These are phyloP conservation scores for Apotomis betuletana DNA, from an alignment of 2,888 invertebrate species.

Conservation along the genomic window DNA sequence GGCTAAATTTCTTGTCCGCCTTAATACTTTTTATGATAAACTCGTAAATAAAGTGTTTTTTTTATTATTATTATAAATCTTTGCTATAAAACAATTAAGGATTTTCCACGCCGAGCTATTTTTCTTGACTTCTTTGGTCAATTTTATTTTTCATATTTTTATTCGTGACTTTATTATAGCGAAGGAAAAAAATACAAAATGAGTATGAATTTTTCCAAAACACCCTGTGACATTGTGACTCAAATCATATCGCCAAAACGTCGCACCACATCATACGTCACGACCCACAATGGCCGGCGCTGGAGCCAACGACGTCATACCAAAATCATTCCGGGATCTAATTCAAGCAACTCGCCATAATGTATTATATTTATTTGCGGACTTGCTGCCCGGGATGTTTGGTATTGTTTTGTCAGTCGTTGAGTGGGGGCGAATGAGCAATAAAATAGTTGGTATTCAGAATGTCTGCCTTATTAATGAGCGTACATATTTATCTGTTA, in stretches of 20 bases:
- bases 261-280: conserved; percentile 49
- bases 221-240: conserved; percentile 43
- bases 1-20: too few species aligned
- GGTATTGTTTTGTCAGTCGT: conserved; percentile 4
- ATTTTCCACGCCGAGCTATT: too few species aligned
- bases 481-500: background rate
- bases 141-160: too few species aligned
- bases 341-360: conserved; percentile 32
- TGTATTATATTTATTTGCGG: conserved; percentile 38
- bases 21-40: too few species aligned
- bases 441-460: background rate
- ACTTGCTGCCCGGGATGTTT: conserved; percentile 17
- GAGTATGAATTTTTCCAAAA: background rate
- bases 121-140: too few species aligned
- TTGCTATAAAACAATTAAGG: too few species aligned
- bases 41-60: too few species aligned
- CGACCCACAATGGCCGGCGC: conserved; percentile 41
- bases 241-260: conserved; percentile 45
- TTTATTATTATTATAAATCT: too few species aligned
- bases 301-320: conserved; percentile 34
- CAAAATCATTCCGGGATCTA: conserved; percentile 36
- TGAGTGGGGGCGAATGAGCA: background rate
- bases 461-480: background rate
- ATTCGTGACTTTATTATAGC: too few species aligned
- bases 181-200: too few species aligned